phyloP scores from a whole-genome alignment of 2,113 vertebrate species.

The Phasianus colchicus region DNA sequence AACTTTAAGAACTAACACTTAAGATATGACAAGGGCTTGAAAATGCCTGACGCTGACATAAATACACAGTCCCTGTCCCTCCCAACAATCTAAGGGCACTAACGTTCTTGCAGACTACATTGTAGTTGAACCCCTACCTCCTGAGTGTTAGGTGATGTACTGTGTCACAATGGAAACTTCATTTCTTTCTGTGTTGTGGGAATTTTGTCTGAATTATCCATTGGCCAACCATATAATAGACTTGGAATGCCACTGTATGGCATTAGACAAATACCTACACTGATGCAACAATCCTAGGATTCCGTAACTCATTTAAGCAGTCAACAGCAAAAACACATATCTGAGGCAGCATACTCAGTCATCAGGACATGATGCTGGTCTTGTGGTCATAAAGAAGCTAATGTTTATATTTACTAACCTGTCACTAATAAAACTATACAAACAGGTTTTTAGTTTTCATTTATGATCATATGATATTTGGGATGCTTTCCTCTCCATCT shows the following conservation, averaged over 20 bases:
- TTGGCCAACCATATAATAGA: neutral
- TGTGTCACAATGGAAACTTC: neutral
- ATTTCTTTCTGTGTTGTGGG: neutral
- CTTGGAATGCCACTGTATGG: neutral
- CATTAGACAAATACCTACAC: neutral
- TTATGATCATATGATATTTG: neutral
- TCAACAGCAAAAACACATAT: neutral
- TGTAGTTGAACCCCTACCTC: neutral
- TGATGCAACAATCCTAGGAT: neutral
- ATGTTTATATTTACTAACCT: neutral
- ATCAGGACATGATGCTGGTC: neutral
- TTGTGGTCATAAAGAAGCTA: neutral
- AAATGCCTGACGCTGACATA: neutral
- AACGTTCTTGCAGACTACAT: neutral
- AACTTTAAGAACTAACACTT: neutral
- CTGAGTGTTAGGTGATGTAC: neutral
- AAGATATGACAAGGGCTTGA: neutral
- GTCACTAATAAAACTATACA: neutral
- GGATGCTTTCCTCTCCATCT: neutral
- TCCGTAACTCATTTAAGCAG: neutral
- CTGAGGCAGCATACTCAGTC: neutral
- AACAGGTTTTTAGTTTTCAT: neutral
- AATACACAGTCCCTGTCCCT: neutral
- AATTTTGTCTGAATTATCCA: neutral
- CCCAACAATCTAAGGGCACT: fast-evolving